Evolutionary conservation across 2,113 vertebrate genomes (phyloP).

Genomic region (Halichoeres trimaculatus): DNA sequence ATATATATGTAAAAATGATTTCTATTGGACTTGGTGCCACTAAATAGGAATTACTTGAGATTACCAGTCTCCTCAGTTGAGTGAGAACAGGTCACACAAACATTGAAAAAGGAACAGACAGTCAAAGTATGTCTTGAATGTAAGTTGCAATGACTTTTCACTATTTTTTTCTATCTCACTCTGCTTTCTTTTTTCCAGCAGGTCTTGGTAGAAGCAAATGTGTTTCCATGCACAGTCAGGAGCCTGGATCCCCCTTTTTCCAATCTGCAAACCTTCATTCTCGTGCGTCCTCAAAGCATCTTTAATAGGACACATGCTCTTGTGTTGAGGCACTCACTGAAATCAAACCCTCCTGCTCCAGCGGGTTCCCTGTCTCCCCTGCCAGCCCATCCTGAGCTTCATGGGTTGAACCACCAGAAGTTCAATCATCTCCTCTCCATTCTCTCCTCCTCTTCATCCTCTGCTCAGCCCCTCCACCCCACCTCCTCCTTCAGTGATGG

Average conservation of each 20-base stretch:
- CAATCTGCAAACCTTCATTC: conserved; percentile 9
- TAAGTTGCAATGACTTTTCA: background rate
- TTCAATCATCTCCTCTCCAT: conserved; percentile 49
- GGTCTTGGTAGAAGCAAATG: conserved; percentile 65
- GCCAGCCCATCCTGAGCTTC: conserved; percentile 69
- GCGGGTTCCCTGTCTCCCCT: conserved; percentile 69
- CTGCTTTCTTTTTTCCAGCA: conserved; percentile 57
- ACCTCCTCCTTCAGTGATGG: conserved; percentile 62
- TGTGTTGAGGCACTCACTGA: conserved; percentile 48
- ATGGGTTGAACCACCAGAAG: conserved; percentile 84
- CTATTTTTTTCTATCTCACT: conserved; percentile 8
- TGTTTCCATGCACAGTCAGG: conserved; percentile 66
- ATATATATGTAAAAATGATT: background rate
- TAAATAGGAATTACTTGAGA: background rate
- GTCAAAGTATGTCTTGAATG: background rate
- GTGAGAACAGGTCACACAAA: background rate
- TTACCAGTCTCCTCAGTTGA: background rate
- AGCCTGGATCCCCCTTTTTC: conserved; percentile 46
- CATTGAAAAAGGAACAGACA: background rate
- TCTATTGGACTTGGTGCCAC: background rate
- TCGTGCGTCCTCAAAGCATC: conserved; percentile 44
- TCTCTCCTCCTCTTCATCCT: conserved; percentile 53
- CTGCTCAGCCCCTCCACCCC: conserved; percentile 9
- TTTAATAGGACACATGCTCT: conserved; percentile 55
- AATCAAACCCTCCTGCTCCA: conserved; percentile 37